Conservation (phyloP, 1,140 invertebrate genomes). For the Planococcus citri region DNA sequence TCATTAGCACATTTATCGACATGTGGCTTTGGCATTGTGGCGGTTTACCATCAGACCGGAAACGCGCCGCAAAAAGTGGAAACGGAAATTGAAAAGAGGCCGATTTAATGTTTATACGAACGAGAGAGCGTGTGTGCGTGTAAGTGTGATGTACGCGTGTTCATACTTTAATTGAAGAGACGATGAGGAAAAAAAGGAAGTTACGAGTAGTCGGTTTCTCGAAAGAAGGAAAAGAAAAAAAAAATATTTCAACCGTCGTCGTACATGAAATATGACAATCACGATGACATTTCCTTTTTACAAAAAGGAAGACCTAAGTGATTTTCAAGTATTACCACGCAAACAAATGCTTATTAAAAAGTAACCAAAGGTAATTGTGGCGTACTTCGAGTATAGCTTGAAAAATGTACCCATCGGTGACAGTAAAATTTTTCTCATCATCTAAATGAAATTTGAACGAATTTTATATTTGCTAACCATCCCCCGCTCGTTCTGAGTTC, state of each 20-base stretch:
- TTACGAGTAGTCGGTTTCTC: not conserved
- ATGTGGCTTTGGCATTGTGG: too few species aligned
- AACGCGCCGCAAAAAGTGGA: conserved; percentile 8
- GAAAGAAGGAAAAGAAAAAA: not conserved
- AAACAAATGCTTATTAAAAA: too few species aligned
- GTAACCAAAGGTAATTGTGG: too few species aligned
- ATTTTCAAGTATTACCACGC: too few species aligned
- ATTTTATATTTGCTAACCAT: too few species aligned
- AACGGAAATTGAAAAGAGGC: conserved; percentile 19
- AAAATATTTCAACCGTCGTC: not conserved
- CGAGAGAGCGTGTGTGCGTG: not conserved
- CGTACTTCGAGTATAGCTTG: too few species aligned
- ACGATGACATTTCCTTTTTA: not conserved
- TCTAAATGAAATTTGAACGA: too few species aligned
- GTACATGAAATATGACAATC: too few species aligned
- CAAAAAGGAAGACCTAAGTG: not conserved
- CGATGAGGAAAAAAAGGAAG: not conserved
- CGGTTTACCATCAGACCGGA: not conserved
- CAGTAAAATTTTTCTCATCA: too few species aligned
- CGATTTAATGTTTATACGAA: not conserved
- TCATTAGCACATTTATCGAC: too few species aligned
- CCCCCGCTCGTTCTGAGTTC: too few species aligned
- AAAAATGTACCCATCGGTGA: too few species aligned
- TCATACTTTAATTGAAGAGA: not conserved
- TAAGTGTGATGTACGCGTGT: not conserved